These are phyloP conservation scores for Sarcophaga peregrina DNA, from an alignment of 1,140 invertebrate genomes.

Conservation along the genomic window DNA sequence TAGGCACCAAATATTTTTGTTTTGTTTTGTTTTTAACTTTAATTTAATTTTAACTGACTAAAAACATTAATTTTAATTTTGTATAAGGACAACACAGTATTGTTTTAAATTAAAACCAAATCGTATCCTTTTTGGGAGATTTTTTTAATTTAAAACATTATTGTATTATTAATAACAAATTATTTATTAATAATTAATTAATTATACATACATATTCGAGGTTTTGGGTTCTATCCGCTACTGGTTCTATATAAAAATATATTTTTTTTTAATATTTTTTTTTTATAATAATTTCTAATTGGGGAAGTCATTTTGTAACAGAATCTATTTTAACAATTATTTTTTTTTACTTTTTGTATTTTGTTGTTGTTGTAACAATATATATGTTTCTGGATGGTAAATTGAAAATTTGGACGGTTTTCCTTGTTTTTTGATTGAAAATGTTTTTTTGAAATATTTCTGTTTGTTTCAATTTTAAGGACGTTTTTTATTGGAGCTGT, in stretches of 20 bases:
- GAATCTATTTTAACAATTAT: too few species aligned
- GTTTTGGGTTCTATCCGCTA: neutral
- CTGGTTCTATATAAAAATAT: slow-evolving; percentile 6
- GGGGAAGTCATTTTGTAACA: too few species aligned
- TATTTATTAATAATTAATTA: too few species aligned
- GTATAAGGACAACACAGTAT: neutral
- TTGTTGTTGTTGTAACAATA: too few species aligned
- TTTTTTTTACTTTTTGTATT: too few species aligned
- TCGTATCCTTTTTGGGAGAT: neutral
- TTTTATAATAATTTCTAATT: too few species aligned
- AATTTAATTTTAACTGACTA: neutral
- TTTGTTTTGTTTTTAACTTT: neutral
- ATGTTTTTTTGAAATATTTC: neutral
- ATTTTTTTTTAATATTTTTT: neutral
- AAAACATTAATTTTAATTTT: neutral
- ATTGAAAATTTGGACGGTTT: neutral
- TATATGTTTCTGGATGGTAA: too few species aligned
- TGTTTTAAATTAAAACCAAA: neutral
- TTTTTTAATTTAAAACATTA: neutral
- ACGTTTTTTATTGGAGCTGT: neutral
- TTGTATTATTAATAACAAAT: neutral
- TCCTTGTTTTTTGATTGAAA: neutral
- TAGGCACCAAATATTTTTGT: neutral
- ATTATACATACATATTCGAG: neutral
- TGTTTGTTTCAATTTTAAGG: neutral